Evolutionary conservation across 2,113 vertebrate genomes (phyloP), one percentile per base, ranked within the genome.

Genomic region (Pitta sordida): DNA sequence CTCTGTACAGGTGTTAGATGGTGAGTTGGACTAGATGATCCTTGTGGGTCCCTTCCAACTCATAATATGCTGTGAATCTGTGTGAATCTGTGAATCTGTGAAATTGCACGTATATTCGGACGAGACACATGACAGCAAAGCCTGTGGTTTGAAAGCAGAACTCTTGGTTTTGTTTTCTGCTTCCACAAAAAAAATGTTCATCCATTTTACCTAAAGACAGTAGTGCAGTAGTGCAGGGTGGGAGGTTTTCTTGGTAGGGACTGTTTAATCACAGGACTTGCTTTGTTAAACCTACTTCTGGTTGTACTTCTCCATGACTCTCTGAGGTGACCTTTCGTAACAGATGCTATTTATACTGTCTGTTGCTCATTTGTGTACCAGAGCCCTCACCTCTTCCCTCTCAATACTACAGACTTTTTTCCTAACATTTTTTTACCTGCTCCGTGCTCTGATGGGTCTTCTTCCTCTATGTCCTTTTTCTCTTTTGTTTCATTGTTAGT

Each of bases 151-250:
- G 24, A 74, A 91, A 8, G 9, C 37, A 88, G 32, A 78, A 29
- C 2, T 52, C 53, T 64, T 83, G 58, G 44, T 91, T 93, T 88
- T 90, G n/a, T 52, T 86, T 88, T 95, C n/a, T 68, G 18, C 52
- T 91, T 88, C 74, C n/a, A 85, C 26, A 76, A 49, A 86, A 87
- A 83, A 76, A 44, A 22, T 18, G 14, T 80, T 76, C 71, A 48
- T 13, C 23, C 3, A 2, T 86, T 85, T 76, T 44, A 52, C 19
- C 13, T 10, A 29, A 19, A 0, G 1, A 24, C 32, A 49, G 7
- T 5, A 36, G 22, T 37, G 9, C 32, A 49, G 7, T 5, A 36
- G 22, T 37, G 9, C 15, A 43, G 5, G 2, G 23, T 9, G 22
- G 15, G 9, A 78, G 93, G 56, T 1, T 2, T 48, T 13, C 23